Conservation (phyloP, 1,140 invertebrate genomes). For the Pteromalus puparum region DNA sequence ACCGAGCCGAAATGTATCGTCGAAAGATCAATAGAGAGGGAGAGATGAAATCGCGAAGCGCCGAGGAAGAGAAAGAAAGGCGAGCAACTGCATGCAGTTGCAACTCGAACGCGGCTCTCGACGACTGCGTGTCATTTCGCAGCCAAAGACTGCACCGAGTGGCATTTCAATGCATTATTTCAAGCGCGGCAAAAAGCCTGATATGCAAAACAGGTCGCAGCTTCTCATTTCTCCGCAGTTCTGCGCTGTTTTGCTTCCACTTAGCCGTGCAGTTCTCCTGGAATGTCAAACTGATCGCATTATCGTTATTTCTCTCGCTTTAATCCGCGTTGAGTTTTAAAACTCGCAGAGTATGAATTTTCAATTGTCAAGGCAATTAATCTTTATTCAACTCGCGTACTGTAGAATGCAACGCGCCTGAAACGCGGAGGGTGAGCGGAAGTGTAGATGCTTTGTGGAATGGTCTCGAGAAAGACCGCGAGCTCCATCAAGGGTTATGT, state of each 20-base stretch:
- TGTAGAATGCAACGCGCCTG: no score
- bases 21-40: background rate
- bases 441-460: no score
- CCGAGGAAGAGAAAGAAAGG: no score
- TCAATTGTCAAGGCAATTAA: no score
- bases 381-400: no score
- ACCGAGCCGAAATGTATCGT: background rate
- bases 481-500: background rate
- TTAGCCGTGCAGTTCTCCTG: background rate
- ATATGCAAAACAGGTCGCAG: conserved; percentile 4
- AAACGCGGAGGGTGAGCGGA: no score
- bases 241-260: background rate
- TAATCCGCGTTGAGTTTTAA: no score
- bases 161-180: conserved; percentile 15
- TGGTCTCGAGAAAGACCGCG: no score
- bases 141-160: background rate
- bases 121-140: conserved; percentile 1
- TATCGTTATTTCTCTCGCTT: background rate
- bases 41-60: no score
- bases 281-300: conserved; percentile 6
- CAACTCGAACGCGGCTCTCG: background rate
- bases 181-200: background rate
- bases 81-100: no score
- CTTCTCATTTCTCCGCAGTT: conserved; percentile 24
- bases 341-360: no score